Base-by-base conservation (phyloP, 2,797 vertebrate species). In the Fringilla coelebs region DNA sequence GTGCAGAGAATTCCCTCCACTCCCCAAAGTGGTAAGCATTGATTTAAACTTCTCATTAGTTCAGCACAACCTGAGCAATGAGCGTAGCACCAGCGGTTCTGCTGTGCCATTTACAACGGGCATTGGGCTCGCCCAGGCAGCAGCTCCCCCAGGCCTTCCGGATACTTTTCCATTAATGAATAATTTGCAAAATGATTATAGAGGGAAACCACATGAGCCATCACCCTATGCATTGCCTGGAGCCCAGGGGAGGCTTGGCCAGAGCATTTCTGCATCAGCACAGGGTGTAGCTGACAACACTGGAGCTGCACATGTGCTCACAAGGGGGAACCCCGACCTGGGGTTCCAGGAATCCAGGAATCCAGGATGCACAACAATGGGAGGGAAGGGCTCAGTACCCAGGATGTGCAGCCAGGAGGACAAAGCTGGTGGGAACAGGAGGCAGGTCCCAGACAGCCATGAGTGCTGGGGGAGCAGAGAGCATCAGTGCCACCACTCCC, bases 281-380 rank as follows among this genome's bases (percentile, higher is more conserved):
- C 26, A 11, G 3, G 8, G 24, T 25, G 32, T 3, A 1, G 2
- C 28, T 17, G 38, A 19, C 2, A 17, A 43, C 1, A 2, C 54
- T 7, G 2, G 45, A 52, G 72, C 58, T 1, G 1, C 3, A 0
- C 0, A 0, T 0, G 17, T 7, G 22, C 77, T 41, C 7, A 3
- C 34, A 1, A 4, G 0, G 45, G 79, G 66, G 71, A 85, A 36
- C 5, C 31, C 43, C 0, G 1, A 6, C 11, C 16, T 0, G 0
- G 15, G 25, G 40, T 73, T 52, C 11, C 41, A 1, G 12, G 58
- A 38, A 57, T 13, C 31, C 51, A 19, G 51, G 51, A n/a, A 43
- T 17, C 9, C 7, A 0, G 52, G 51, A n/a, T 17, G 40, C 6
- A 1, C 31, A 3, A 0, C 1, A 1, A 31, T 0, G 1, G 41